Percentiles rank a stretch among this genome's conserved stretches.
Evolutionary conservation across 2,113 vertebrate genomes (phyloP).

Genomic region (Brachyhypopomus occidentalis): DNA sequence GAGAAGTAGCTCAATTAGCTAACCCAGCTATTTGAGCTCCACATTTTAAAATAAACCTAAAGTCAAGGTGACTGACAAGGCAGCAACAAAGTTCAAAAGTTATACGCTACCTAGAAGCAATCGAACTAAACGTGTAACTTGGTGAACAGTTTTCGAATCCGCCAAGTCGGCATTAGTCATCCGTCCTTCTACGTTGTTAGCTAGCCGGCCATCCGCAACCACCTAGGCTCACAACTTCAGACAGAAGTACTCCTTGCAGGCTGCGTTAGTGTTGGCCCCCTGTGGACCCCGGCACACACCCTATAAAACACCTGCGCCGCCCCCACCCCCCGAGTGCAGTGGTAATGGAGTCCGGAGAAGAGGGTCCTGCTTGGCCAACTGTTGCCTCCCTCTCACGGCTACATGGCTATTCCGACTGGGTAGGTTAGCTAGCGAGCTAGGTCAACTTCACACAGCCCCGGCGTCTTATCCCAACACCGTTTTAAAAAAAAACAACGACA

Average conservation of each 20-base stretch:
- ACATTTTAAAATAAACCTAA: no score
- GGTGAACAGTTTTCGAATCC: not conserved
- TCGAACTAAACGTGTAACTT: no score
- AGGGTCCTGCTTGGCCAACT: slow-evolving; percentile 62
- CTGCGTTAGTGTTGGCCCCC: not conserved
- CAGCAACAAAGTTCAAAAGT: no score
- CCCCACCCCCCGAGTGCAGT: slow-evolving; percentile 35
- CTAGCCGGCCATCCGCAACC: not conserved
- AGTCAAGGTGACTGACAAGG: no score
- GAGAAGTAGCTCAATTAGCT: no score
- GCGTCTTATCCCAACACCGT: not conserved
- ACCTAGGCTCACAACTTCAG: not conserved
- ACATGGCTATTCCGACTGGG: not conserved
- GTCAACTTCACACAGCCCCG: slow-evolving; percentile 50
- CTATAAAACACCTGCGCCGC: slow-evolving; percentile 62
- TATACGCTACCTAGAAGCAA: no score
- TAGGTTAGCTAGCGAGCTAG: slow-evolving; percentile 49
- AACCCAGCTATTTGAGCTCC: no score
- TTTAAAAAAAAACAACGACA: not conserved
- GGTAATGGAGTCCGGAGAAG: slow-evolving; percentile 48
- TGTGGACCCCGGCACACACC: slow-evolving; percentile 45
- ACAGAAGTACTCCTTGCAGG: not conserved
- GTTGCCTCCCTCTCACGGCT: slow-evolving; percentile 63
- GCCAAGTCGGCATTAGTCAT: not conserved
- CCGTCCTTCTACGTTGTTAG: not conserved